These are phyloP conservation scores for Petaurus breviceps DNA, from an alignment of 2,113 vertebrate species.

Conservation along the genomic window DNA sequence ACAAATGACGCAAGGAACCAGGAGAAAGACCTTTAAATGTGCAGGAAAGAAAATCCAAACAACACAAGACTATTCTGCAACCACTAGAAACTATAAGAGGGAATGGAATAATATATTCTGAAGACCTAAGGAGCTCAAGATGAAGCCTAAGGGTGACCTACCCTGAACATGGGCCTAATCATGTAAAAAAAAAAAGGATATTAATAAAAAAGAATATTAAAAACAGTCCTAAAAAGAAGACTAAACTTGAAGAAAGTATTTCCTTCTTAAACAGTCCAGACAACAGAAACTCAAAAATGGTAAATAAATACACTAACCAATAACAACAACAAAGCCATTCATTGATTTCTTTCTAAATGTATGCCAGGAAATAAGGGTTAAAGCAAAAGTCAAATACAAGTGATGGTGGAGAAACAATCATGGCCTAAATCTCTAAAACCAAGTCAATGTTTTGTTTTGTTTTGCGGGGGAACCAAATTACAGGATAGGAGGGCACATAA, in stretches of 20 bases:
- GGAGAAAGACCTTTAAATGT: background rate
- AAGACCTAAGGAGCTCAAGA: background rate
- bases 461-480: background rate
- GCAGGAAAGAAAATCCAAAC: background rate
- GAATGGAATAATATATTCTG: background rate
- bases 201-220: background rate
- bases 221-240: background rate
- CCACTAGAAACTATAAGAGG: background rate
- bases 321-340: background rate
- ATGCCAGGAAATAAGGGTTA: background rate
- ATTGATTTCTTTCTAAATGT: background rate
- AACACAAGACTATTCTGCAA: background rate
- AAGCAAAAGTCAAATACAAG: background rate
- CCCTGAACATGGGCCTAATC: background rate
- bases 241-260: background rate
- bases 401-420: background rate
- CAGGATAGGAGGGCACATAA: background rate
- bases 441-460: background rate
- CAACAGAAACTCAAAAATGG: background rate
- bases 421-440: background rate
- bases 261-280: background rate
- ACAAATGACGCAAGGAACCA: background rate
- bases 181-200: background rate
- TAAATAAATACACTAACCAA: background rate
- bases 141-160: background rate